Percentiles rank a stretch among this genome's conserved stretches.
Conservation (phyloP, 2,888 invertebrate genomes). For the Xanthorhoe designata region DNA sequence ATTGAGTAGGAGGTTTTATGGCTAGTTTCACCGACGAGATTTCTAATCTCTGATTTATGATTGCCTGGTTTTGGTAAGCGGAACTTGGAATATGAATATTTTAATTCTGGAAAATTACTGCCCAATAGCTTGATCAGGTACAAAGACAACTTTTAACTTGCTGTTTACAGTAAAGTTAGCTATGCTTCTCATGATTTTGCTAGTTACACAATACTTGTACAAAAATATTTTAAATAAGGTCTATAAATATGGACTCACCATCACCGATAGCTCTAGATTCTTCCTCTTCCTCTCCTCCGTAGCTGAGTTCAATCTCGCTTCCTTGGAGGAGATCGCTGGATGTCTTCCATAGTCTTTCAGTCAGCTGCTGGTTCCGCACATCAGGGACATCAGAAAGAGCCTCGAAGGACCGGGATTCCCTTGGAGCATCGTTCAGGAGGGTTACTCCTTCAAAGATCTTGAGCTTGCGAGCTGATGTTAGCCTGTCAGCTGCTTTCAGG, state of each 20-base stretch:
- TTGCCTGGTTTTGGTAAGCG: slow-evolving; percentile 13
- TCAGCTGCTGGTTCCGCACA: slow-evolving; percentile 64
- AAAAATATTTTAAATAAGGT: too few relatives aligned
- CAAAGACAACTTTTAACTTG: neutral
- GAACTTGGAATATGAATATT: slow-evolving; percentile 12
- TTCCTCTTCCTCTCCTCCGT: slow-evolving; percentile 63
- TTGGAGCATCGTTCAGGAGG: slow-evolving; percentile 68
- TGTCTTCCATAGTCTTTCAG: slow-evolving; percentile 71
- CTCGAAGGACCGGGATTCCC: slow-evolving; percentile 68
- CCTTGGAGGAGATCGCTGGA: slow-evolving; percentile 66
- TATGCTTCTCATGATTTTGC: neutral
- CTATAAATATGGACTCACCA: slow-evolving; percentile 50
- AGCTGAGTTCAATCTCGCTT: slow-evolving; percentile 72
- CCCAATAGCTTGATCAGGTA: neutral
- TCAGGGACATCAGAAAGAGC: slow-evolving; percentile 65
- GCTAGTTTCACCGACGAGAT: slow-evolving; percentile 31
- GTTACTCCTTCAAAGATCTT: slow-evolving; percentile 71
- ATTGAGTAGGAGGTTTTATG: slow-evolving; percentile 38
- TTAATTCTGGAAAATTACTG: neutral
- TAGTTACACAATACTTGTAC: neutral
- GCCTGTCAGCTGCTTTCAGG: slow-evolving; percentile 69
- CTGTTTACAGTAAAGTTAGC: neutral
- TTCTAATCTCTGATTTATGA: slow-evolving; percentile 39
- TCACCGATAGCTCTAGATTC: slow-evolving; percentile 69
- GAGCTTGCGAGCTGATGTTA: slow-evolving; percentile 66